Evolutionary conservation across 2,113 vertebrate genomes (phyloP).

Genomic region (Fregata magnificens): DNA sequence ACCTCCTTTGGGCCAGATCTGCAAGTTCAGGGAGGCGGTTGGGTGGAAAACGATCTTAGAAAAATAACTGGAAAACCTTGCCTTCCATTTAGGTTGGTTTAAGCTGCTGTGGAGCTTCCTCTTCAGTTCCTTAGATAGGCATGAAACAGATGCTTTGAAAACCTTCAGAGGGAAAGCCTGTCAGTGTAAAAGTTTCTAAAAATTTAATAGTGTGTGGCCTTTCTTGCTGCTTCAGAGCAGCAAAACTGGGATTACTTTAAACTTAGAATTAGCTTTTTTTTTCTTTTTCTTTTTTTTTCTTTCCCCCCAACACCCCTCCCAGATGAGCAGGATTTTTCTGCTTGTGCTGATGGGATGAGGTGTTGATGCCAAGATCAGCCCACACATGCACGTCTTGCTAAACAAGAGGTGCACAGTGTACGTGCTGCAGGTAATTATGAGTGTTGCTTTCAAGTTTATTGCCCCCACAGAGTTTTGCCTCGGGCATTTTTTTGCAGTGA

Average conservation of each 20-base stretch:
- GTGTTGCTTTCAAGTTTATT: neutral
- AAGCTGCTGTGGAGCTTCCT: neutral
- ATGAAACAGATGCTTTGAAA: neutral
- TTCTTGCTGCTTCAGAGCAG: neutral
- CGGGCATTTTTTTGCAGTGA: neutral
- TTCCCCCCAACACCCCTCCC: accelerated
- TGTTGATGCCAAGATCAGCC: neutral
- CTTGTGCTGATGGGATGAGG: neutral
- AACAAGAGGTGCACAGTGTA: neutral
- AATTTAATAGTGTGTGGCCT: too few relatives aligned
- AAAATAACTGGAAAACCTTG: neutral
- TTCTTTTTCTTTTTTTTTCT: neutral
- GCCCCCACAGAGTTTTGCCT: neutral
- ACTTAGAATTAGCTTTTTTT: neutral
- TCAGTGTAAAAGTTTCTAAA: neutral
- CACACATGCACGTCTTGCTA: accelerated
- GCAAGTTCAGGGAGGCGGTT: neutral
- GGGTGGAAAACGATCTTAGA: neutral
- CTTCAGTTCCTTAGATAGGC: neutral
- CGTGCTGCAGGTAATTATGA: neutral
- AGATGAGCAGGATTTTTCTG: neutral
- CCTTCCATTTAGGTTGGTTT: neutral
- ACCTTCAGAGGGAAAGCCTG: neutral
- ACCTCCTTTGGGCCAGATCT: neutral
- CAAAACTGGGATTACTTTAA: neutral